A percentile compares a stretch with the other conserved stretches of the same genome.
These are phyloP conservation scores for Drosophila aff. DNA, from an alignment of 1,140 invertebrate species.

Conservation along the genomic window DNA sequence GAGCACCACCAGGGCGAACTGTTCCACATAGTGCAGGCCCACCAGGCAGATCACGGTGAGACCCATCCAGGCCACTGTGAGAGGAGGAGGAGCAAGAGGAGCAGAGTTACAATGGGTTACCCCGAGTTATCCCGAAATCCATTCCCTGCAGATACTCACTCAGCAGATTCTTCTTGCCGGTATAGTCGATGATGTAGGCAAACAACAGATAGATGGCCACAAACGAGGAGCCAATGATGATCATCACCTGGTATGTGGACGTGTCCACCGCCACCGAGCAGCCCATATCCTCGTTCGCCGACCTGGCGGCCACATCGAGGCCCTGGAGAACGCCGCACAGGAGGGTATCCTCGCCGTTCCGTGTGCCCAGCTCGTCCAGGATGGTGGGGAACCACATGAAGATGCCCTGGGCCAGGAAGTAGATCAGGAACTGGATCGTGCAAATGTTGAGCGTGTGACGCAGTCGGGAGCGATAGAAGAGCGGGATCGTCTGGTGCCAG, in stretches of 20 bases:
- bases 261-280: constrained; percentile 52
- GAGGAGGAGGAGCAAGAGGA: not conserved
- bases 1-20: constrained; percentile 62
- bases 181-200: constrained; percentile 72
- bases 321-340: constrained; percentile 58
- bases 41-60: constrained; percentile 52
- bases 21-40: constrained; percentile 55
- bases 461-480: constrained; percentile 86
- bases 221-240: constrained; percentile 71
- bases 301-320: constrained; percentile 4
- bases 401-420: constrained; percentile 81
- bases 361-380: constrained; percentile 62
- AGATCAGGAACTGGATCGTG: constrained; percentile 86
- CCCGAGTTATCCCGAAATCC: no score
- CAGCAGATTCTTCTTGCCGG: constrained; percentile 73
- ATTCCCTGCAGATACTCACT: constrained; percentile 49
- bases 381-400: constrained; percentile 85
- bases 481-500: constrained; percentile 85
- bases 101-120: not conserved
- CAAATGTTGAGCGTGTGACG: constrained; percentile 87
- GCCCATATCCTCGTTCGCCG: not conserved
- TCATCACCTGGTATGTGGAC: constrained; percentile 64
- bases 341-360: not conserved
- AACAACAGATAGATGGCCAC: constrained; percentile 71
- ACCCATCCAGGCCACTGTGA: constrained; percentile 65